Evolutionary conservation across 2,888 invertebrate genomes (phyloP).

Genomic region (Timema cristinae): DNA sequence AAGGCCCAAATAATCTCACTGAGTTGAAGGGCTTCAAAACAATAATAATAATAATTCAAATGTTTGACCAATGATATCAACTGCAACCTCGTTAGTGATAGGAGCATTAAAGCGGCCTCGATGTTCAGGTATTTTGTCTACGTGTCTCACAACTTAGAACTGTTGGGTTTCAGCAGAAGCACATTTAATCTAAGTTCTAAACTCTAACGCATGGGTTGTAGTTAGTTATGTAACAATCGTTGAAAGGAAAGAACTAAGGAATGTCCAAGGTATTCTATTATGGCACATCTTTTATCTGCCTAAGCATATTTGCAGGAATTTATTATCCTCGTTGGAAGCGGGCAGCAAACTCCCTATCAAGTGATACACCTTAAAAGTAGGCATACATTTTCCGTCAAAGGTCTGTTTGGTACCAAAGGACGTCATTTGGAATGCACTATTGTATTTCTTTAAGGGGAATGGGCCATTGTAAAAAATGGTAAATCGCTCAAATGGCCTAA

Average conservation of each 20-base stretch:
- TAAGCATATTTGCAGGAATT: constrained; percentile 31
- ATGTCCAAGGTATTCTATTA: not conserved
- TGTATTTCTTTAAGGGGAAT: no score
- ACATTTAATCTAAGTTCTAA: constrained; percentile 18
- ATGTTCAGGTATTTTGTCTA: not conserved
- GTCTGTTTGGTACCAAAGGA: constrained; percentile 32
- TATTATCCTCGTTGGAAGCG: constrained; percentile 19
- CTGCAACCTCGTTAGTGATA: constrained; percentile 24
- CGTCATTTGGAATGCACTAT: constrained; percentile 32
- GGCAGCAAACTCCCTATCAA: constrained; percentile 26
- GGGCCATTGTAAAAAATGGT: no score
- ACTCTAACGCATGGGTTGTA: not conserved
- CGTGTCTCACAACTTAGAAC: constrained; percentile 5
- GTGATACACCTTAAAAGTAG: constrained; percentile 31
- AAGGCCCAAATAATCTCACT: no score
- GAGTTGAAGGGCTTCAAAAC: no score
- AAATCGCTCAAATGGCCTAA: no score
- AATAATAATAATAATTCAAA: no score
- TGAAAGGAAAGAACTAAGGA: constrained; percentile 24
- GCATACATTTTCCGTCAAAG: constrained; percentile 18
- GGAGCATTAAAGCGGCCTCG: constrained; percentile 23
- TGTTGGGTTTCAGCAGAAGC: constrained; percentile 17
- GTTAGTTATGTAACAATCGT: constrained; percentile 24
- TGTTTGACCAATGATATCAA: constrained; percentile 5
- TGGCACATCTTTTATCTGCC: constrained; percentile 14